These are phyloP conservation scores for Xylocampa areola DNA, from an alignment of 2,888 invertebrate species.

Conservation along the genomic window DNA sequence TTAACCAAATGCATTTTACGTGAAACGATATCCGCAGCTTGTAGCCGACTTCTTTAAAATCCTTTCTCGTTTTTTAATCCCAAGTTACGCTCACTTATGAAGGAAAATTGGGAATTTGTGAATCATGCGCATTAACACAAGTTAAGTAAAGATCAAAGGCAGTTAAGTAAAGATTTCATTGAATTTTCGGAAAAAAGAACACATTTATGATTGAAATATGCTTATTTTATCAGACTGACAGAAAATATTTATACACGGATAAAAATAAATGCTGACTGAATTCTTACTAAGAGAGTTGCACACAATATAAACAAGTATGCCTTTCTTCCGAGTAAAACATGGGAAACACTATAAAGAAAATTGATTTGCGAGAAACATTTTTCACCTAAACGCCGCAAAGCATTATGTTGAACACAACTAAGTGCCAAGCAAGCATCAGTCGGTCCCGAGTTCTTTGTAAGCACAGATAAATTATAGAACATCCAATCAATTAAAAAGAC, in stretches of 20 bases:
- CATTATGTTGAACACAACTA: constrained; percentile 14
- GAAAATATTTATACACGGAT: background rate
- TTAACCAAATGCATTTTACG: constrained; percentile 64
- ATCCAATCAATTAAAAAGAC: constrained; percentile 66
- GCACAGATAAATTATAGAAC: constrained; percentile 55
- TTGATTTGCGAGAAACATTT: constrained; percentile 22
- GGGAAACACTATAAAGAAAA: constrained; percentile 17
- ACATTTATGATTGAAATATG: constrained; percentile 32
- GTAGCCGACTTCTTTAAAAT: constrained; percentile 28
- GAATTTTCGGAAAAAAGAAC: constrained; percentile 33
- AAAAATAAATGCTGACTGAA: constrained; percentile 9
- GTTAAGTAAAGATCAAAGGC: constrained; percentile 41
- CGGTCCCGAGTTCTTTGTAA: constrained; percentile 24
- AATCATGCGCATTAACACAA: constrained; percentile 43
- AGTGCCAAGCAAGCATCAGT: constrained; percentile 12
- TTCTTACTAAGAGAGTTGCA: background rate
- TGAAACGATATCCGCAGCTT: constrained; percentile 62
- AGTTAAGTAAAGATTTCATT: constrained; percentile 49
- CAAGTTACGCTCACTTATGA: constrained; percentile 46
- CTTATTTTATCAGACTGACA: constrained; percentile 30
- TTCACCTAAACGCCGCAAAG: constrained; percentile 15
- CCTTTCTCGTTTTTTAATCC: constrained; percentile 47
- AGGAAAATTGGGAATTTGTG: constrained; percentile 43
- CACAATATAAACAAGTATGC: constrained; percentile 2
- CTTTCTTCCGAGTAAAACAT: constrained; percentile 5